Evolutionary conservation across 2,113 vertebrate genomes (phyloP), one percentile per base, ranked within the genome.

Genomic region (Nesogale talazaci): DNA sequence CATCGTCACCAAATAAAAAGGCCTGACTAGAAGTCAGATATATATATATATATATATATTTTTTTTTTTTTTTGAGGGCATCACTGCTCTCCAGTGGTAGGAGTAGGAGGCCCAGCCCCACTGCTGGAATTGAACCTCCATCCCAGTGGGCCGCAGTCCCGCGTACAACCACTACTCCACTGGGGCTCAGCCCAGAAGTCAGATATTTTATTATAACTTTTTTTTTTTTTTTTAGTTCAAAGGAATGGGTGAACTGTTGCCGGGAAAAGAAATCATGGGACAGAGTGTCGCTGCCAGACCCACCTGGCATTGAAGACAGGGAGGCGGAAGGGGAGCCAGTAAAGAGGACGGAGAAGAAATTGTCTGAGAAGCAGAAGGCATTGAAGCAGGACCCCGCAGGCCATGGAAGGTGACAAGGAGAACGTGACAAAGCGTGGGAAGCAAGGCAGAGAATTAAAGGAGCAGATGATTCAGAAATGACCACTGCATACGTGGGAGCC

Each of bases 321-420:
- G 76, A 63, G 6, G 15, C 42, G 40, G 14, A 77, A 86, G 88
- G 80, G 25, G 22, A 42, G 27, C 46, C 74, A 83, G 72, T 57
- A 81, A 82, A 91, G n/a, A 92, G 56, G 56, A 72, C 56, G 6
- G 78, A 91, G 74, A 65, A 78, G n/a, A 42, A 89, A 83, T n/a
- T 86, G 46, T 83, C 69, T 78, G 65, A 46, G 72, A 56, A 90
- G 20, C 4, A 83, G 29, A 86, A 42, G 36, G 38, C 57, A 15
- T 59, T 59, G 14, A 78, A 23, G 10, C 67, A 82, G 38, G 69
- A 40, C 22, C 74, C n/a, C 65, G 12, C 78, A 27, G 46, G 20
- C 57, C 11, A 19, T 56, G 59, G 40, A 88, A 69, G 40, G 31
- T 38, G 27, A 63, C 20, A 56, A 57, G 31, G 31, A 91, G 52